A percentile compares a stretch with the other conserved stretches of the same genome.
Evolutionary conservation across 2,797 vertebrate species (phyloP).

Genomic region (Lindbergichthys nudifrons): DNA sequence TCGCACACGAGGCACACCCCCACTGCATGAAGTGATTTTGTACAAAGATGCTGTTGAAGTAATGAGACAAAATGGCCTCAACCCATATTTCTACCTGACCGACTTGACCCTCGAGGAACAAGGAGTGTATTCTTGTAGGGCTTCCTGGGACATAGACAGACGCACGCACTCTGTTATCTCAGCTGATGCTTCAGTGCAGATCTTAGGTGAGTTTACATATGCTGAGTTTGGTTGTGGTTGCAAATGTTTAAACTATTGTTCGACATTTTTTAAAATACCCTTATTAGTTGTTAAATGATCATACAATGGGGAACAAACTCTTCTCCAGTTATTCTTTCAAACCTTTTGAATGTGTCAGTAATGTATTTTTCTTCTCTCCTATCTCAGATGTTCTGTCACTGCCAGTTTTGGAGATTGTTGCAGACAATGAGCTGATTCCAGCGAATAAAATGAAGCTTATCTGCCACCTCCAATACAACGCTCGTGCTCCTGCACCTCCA

Average conservation of each 20-base stretch:
- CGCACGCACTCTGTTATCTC: constrained; percentile 59
- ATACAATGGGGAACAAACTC: no score
- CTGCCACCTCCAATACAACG: constrained; percentile 71
- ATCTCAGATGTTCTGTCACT: constrained; percentile 72
- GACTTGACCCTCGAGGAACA: constrained; percentile 52
- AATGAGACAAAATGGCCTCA: constrained; percentile 11
- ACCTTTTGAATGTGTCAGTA: neutral
- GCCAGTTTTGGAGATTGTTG: constrained; percentile 57
- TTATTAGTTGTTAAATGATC: neutral
- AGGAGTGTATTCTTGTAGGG: constrained; percentile 79
- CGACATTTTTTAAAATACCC: neutral
- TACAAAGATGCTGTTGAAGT: constrained; percentile 75
- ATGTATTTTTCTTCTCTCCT: constrained; percentile 23
- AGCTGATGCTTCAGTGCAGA: constrained; percentile 15
- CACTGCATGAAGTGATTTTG: constrained; percentile 57
- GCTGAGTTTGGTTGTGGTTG: neutral
- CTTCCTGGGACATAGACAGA: constrained; percentile 57
- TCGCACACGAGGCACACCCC: constrained; percentile 47
- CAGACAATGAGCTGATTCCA: fast-evolving
- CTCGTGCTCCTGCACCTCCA: constrained; percentile 43
- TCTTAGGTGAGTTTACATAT: constrained; percentile 62
- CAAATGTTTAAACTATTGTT: neutral
- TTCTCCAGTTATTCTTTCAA: neutral
- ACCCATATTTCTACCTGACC: constrained; percentile 48
- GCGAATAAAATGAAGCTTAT: constrained; percentile 47